These are phyloP conservation scores for Semotilus atromaculatus DNA, from an alignment of 2,797 vertebrate species.

Conservation along the genomic window DNA sequence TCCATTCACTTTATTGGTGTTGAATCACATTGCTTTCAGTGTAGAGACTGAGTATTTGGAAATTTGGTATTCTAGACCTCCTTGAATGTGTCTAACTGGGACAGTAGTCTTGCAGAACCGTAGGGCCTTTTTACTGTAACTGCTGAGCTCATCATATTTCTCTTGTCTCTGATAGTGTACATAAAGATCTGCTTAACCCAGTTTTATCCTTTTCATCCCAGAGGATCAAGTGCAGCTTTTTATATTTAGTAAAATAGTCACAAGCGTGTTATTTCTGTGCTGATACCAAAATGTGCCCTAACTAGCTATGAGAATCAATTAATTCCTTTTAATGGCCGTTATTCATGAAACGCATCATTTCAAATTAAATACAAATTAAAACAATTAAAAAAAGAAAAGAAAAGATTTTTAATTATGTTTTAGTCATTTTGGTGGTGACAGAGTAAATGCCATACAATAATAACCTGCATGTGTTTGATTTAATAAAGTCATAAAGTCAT, in stretches of 20 bases:
- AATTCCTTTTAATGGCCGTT: not conserved
- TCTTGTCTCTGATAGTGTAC: not conserved
- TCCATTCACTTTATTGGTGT: not conserved
- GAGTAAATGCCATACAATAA: not conserved
- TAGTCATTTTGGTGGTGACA: not conserved
- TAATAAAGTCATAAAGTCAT: not conserved
- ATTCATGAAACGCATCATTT: not conserved
- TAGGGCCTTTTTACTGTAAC: not conserved
- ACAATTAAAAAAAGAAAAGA: no score
- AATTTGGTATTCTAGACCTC: not conserved
- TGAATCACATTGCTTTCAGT: not conserved
- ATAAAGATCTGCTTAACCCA: not conserved
- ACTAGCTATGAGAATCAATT: not conserved
- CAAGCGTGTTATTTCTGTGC: not conserved
- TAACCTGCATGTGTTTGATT: not conserved
- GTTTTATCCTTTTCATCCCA: not conserved
- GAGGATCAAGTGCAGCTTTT: not conserved
- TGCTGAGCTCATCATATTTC: not conserved
- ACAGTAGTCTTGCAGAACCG: not conserved
- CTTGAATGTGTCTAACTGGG: not conserved
- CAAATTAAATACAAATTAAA: not conserved
- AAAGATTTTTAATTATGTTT: no score
- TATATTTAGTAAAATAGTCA: not conserved
- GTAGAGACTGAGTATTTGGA: not conserved
- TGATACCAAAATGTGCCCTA: not conserved